Evolutionary conservation across 37 sponge, comb jelly and placozoan genomes (phyloP).

Genomic region (Crambe crambe): DNA sequence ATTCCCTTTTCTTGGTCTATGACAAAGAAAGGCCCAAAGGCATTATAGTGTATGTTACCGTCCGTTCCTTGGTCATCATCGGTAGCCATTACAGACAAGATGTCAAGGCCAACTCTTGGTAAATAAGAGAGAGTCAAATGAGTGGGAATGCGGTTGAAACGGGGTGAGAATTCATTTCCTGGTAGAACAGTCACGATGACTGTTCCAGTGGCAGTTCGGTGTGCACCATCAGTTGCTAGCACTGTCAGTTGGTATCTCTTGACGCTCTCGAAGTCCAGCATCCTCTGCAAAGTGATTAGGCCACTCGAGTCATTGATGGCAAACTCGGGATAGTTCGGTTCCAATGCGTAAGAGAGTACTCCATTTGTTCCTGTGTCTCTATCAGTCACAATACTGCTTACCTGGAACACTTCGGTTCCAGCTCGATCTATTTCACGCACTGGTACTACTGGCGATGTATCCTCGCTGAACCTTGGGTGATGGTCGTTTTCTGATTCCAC

Average conservation of each 20-base stretch:
- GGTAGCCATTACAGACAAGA: slow-evolving; percentile 44
- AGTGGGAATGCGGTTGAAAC: slow-evolving; percentile 13
- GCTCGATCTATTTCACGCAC: slow-evolving; percentile 8
- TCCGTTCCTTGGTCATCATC: slow-evolving; percentile 59
- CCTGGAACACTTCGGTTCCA: slow-evolving; percentile 7
- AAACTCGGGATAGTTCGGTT: slow-evolving; percentile 32
- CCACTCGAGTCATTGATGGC: slow-evolving; percentile 37
- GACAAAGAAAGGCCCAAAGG: slow-evolving; percentile 6
- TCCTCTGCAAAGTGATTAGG: slow-evolving; percentile 10
- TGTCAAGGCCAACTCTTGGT: slow-evolving; percentile 12
- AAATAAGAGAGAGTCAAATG: slow-evolving; percentile 30
- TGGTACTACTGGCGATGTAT: background rate
- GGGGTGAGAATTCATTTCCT: slow-evolving; percentile 55
- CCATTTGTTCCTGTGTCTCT: slow-evolving; percentile 54
- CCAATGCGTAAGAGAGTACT: slow-evolving; percentile 20
- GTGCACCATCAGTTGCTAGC: slow-evolving; percentile 39
- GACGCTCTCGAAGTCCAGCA: slow-evolving; percentile 57
- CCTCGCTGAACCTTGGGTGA: slow-evolving; percentile 44
- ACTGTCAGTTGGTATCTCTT: slow-evolving; percentile 39
- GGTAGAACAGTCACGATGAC: slow-evolving; percentile 27
- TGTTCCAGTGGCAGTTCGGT: slow-evolving; percentile 27
- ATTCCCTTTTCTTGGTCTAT: slow-evolving; percentile 52
- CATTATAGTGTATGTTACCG: slow-evolving; percentile 4
- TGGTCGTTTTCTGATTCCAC: slow-evolving; percentile 44
- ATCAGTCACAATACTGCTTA: slow-evolving; percentile 37